phyloP scores from a whole-genome alignment of 2,888 invertebrate genomes.

The Lapara coniferarum region DNA sequence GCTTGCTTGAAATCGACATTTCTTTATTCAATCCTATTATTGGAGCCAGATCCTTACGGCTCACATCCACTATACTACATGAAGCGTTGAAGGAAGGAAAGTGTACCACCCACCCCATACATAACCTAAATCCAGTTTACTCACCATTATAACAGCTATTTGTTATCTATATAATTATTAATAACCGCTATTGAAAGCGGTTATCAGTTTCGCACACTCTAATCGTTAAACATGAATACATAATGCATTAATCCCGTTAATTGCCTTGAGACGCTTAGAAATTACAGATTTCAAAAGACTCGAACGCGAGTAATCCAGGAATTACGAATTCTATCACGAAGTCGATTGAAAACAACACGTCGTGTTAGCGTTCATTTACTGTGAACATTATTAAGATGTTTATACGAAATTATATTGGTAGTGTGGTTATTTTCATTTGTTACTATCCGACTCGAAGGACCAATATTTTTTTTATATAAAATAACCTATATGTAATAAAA shows the following conservation, averaged over 20 bases:
- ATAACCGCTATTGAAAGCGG: conserved; percentile 13
- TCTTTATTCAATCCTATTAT: too few species aligned
- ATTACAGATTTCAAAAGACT: conserved; percentile 46
- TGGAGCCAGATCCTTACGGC: too few species aligned
- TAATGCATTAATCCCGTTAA: conserved; percentile 27
- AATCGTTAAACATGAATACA: conserved; percentile 20
- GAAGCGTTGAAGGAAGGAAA: too few species aligned
- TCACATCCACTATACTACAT: too few species aligned
- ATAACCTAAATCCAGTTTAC: too few species aligned
- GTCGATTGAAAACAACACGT: conserved; percentile 40
- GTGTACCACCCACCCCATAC: too few species aligned
- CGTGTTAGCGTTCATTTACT: conserved; percentile 11
- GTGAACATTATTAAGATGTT: neutral
- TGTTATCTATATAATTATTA: conserved; percentile 13
- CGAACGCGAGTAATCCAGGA: conserved; percentile 41
- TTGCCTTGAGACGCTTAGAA: conserved; percentile 33
- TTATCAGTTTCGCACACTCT: conserved; percentile 21
- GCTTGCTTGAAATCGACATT: too few species aligned
- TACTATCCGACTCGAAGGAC: neutral
- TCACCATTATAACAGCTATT: neutral
- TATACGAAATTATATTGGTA: neutral
- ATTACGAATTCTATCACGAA: conserved; percentile 58
- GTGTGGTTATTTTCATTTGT: neutral
- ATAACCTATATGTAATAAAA: too few species aligned
- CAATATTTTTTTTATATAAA: neutral